Conservation (phyloP, 2,113 vertebrate genomes). For the Oncorhynchus mykiss region DNA sequence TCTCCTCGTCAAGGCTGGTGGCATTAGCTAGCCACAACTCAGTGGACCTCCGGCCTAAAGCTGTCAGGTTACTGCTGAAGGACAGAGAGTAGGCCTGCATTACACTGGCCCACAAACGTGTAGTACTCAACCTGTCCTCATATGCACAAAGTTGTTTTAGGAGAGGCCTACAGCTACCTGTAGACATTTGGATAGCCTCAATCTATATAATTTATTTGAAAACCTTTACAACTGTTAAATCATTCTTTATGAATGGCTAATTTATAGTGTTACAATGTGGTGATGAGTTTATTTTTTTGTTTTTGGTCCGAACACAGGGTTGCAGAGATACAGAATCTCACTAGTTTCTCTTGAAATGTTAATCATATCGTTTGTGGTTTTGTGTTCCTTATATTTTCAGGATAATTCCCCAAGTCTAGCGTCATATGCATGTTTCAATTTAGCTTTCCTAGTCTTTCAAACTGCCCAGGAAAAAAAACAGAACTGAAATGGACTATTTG, state of each 20-base stretch:
- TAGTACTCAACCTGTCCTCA: neutral
- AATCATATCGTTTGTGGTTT: neutral
- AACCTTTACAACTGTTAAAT: neutral
- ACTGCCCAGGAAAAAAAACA: conserved; percentile 21
- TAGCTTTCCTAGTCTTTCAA: neutral
- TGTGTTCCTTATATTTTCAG: conserved; percentile 16
- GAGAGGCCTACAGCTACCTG: neutral
- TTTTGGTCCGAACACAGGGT: no score
- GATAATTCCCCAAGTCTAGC: conserved; percentile 22
- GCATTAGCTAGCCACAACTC: conserved; percentile 58
- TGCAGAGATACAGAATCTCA: no score
- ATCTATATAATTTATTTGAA: neutral
- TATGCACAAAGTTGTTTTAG: neutral
- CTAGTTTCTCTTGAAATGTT: no score
- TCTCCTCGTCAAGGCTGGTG: conserved; percentile 60
- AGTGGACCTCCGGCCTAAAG: conserved; percentile 59
- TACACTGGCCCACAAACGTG: neutral
- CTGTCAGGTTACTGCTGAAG: conserved; percentile 57
- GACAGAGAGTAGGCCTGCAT: conserved; percentile 53
- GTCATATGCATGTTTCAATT: conserved; percentile 18
- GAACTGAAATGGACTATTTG: conserved; percentile 22
- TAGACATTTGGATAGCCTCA: neutral
- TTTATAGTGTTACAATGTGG: neutral
- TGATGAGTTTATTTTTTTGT: no score
- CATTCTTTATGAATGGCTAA: no score